These are phyloP conservation scores for Limosa lapponica DNA, from an alignment of 2,797 vertebrate species.

Conservation along the genomic window DNA sequence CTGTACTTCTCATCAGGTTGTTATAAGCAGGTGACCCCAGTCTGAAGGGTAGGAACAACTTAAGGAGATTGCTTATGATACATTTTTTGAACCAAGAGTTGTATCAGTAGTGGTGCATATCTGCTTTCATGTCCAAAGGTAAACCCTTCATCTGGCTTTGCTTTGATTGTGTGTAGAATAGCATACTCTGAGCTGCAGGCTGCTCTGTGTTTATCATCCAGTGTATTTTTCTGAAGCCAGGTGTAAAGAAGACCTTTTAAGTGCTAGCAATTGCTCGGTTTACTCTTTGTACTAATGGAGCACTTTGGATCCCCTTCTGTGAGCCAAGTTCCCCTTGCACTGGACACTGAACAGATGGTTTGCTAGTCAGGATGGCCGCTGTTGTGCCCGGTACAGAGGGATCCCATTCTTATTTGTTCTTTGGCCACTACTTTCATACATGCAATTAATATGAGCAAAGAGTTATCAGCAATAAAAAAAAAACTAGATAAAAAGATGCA, in stretches of 20 bases:
- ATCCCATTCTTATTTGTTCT: neutral
- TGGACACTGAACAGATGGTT: neutral
- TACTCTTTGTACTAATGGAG: neutral
- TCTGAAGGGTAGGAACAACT: neutral
- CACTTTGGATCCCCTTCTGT: neutral
- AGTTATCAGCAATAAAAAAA: neutral
- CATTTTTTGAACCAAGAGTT: neutral
- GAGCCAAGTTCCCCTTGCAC: neutral
- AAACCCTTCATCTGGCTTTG: neutral
- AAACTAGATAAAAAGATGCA: neutral
- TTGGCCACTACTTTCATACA: neutral
- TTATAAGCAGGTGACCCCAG: neutral
- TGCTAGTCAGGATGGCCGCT: neutral
- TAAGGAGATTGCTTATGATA: neutral
- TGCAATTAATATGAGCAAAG: neutral
- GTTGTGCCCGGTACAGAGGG: neutral
- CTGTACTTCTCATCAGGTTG: neutral
- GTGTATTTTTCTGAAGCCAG: neutral
- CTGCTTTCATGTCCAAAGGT: neutral
- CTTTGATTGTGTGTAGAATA: neutral
- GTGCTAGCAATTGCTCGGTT: neutral
- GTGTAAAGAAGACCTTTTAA: neutral
- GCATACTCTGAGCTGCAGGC: neutral
- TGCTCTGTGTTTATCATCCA: neutral
- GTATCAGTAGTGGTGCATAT: neutral